These are phyloP conservation scores for Phrynocephalus vlangalii DNA, from an alignment of 2,797 vertebrate genomes.

Conservation along the genomic window DNA sequence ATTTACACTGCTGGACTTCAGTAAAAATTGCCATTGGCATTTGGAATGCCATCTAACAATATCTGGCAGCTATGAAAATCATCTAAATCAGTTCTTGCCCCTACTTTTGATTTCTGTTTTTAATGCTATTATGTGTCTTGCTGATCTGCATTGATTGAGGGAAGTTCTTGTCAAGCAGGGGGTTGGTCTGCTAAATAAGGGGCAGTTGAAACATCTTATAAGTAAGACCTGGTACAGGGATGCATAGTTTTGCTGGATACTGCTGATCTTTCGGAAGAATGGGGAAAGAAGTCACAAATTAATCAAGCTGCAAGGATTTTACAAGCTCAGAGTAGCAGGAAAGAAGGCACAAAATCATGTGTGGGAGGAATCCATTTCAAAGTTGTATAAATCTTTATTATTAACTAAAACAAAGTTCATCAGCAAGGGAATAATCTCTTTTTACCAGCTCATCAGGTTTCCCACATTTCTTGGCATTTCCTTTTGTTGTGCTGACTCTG, in stretches of 20 bases:
- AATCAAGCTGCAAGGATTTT: constrained; percentile 37
- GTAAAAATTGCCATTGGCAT: not conserved
- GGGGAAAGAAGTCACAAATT: constrained; percentile 1
- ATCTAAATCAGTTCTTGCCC: constrained; percentile 7
- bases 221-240: constrained; percentile 5
- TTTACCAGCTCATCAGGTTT: constrained; percentile 34
- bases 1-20: too few species aligned
- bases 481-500: constrained; percentile 18
- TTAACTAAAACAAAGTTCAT: constrained; percentile 41
- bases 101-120: constrained; percentile 34
- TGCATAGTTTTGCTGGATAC: not conserved
- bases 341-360: constrained; percentile 7
- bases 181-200: not conserved
- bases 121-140: not conserved
- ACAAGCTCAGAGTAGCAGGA: not conserved
- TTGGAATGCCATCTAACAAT: not conserved
- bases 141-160: not conserved
- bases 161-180: constrained; percentile 31
- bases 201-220: not conserved
- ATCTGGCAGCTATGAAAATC: not conserved
- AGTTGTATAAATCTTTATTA: constrained; percentile 38
- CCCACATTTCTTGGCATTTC: constrained; percentile 22
- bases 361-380: constrained; percentile 9
- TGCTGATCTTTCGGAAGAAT: constrained; percentile 19
- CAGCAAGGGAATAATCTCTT: constrained; percentile 26